phyloP scores from a whole-genome alignment of 53 echinoderm and acorn worm genomes.

The Mesocentrotus franciscanus region DNA sequence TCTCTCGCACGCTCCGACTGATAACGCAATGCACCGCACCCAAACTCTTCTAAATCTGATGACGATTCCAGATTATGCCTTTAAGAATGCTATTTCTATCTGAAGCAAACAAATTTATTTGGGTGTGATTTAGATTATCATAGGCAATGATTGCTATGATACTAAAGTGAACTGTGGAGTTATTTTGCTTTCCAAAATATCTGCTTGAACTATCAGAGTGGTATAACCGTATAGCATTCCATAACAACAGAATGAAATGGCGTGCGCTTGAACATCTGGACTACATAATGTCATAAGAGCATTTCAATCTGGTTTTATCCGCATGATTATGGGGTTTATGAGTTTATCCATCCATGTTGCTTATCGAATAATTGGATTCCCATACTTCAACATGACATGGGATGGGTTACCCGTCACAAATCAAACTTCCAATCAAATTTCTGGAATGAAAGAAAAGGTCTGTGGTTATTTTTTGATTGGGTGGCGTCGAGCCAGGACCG shows the following conservation, averaged over 20 bases:
- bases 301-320: constrained; percentile 27
- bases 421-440: constrained; percentile 14
- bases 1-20: constrained; percentile 44
- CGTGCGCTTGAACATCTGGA: constrained; percentile 4
- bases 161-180: not conserved
- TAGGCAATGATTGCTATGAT: not conserved
- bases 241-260: not conserved
- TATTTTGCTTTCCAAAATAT: not conserved
- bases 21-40: not conserved
- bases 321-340: constrained; percentile 23
- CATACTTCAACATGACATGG: constrained; percentile 8
- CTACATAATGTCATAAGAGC: not conserved
- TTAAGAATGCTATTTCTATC: constrained; percentile 7
- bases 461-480: constrained; percentile 23
- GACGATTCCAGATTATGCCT: not conserved
- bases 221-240: not conserved
- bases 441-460: constrained; percentile 6
- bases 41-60: not conserved
- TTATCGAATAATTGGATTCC: constrained; percentile 3
- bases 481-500: constrained; percentile 10
- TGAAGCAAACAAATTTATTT: constrained; percentile 2
- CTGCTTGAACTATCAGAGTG: not conserved
- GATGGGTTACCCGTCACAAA: constrained; percentile 7
- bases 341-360: constrained; percentile 20
- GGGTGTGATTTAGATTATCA: constrained; percentile 43